A percentile compares a stretch with the other conserved stretches of the same genome.
phyloP scores from a whole-genome alignment of 2,888 invertebrate genomes.

The Spodoptera picta region DNA sequence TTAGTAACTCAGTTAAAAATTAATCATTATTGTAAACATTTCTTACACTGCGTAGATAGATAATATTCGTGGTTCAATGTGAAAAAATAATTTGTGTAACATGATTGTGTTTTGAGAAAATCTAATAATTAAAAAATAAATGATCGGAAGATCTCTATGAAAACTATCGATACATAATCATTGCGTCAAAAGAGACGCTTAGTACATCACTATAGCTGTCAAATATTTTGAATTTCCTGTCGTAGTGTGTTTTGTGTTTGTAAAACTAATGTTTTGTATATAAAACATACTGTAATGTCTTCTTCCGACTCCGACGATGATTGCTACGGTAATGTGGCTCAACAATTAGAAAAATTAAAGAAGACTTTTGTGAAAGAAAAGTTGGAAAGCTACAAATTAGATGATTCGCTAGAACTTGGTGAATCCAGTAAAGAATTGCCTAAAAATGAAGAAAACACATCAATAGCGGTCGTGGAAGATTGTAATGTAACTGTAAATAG shows the following conservation, averaged over 20 bases:
- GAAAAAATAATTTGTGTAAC: too few relatives aligned
- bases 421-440: conserved; percentile 38
- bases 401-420: conserved; percentile 53
- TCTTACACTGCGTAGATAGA: too few relatives aligned
- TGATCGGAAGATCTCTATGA: too few relatives aligned
- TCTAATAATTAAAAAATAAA: too few relatives aligned
- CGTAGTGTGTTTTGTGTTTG: neutral
- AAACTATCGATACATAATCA: conserved; percentile 4
- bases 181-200: neutral
- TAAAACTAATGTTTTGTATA: neutral
- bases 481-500: conserved; percentile 46
- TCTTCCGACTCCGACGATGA: conserved; percentile 84
- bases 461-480: conserved; percentile 26
- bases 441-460: conserved; percentile 6
- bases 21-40: too few relatives aligned
- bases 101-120: too few relatives aligned
- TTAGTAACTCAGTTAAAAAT: too few relatives aligned
- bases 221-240: conserved; percentile 26
- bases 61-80: too few relatives aligned
- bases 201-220: conserved; percentile 31
- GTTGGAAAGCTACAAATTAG: conserved; percentile 54
- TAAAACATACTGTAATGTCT: conserved; percentile 56
- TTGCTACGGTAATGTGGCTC: conserved; percentile 76
- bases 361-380: conserved; percentile 66
- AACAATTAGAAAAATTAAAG: conserved; percentile 70